Evolutionary conservation across 2,113 vertebrate genomes (phyloP).

Genomic region (Leucopsar rothschildi): DNA sequence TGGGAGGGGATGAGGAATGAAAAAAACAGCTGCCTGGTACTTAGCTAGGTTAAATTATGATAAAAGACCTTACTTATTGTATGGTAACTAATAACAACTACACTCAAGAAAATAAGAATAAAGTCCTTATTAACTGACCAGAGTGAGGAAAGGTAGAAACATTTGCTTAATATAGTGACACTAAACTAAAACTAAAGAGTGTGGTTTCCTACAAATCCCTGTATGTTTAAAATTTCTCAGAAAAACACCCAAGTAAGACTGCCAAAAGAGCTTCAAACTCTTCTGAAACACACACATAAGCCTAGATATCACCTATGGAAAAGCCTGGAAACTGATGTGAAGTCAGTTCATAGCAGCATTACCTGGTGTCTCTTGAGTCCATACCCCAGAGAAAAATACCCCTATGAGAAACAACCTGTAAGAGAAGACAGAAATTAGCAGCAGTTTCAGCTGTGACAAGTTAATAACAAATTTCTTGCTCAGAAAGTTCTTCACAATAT

Average conservation of each 20-base stretch:
- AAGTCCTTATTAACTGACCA: background rate
- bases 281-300: background rate
- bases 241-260: background rate
- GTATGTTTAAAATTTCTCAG: background rate
- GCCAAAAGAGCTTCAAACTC: background rate
- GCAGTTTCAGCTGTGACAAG: background rate
- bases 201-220: accelerated
- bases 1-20: accelerated
- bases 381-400: background rate
- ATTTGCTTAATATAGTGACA: background rate
- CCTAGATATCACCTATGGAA: background rate
- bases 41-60: background rate
- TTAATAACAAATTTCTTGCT: background rate
- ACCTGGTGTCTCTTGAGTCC: background rate
- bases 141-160: background rate
- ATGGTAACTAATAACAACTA: background rate
- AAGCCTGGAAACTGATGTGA: accelerated
- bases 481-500: background rate
- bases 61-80: accelerated
- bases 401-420: background rate
- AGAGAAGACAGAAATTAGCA: background rate
- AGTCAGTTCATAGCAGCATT: background rate
- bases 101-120: background rate
- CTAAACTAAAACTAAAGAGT: background rate
- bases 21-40: background rate